Evolutionary conservation across 2,113 vertebrate genomes (phyloP), one percentile per base, ranked within the genome.

Genomic region (Clarias gariepinus): DNA sequence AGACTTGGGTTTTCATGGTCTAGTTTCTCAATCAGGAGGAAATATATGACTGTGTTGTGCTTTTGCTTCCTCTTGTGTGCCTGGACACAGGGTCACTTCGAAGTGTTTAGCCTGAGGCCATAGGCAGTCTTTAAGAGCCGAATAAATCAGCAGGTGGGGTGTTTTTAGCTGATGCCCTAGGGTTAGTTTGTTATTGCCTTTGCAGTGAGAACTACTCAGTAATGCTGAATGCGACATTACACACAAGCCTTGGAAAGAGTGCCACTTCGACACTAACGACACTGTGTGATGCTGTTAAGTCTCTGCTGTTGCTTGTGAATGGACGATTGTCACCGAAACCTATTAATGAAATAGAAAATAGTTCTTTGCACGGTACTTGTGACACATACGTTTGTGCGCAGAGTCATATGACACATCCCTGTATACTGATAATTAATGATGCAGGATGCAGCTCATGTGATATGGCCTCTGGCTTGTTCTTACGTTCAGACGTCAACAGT

Each of bases 81-180:
- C 30, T 79, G 60, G 30, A 81, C 25, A 30, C 58, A 18, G 69
- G 66, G 52, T 86, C 82, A 66, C 53, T 25, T 64, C 55, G 47
- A 66, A 64, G 18, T 57, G 81, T 64, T 64, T 28, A 85, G 78
- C 78, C 52, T 76, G n/a, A 28, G 33, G 79, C 58, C 83, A 82
- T 28, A 30, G 41, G 25, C 47, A 80, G 82, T 52, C 53, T 58
- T 82, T 33, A 81, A 71, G n/a, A 82, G 57, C 61, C 25, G 61
- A 85, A 52, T 86, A 89, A 81, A 87, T 87, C 83, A 83, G 77
- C 68, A 41, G 86, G 47, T 79, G 58, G 57, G 53, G 2, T 53
- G 66, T 71, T 64, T 55, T 64, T 60, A 53, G 63, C 36, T 21
- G 41, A 89, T 81, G 25, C 76, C 57, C 73, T 47, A 64, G 73